These are phyloP conservation scores for Hyla sarda DNA, from an alignment of 2,113 vertebrate species.

Conservation along the genomic window DNA sequence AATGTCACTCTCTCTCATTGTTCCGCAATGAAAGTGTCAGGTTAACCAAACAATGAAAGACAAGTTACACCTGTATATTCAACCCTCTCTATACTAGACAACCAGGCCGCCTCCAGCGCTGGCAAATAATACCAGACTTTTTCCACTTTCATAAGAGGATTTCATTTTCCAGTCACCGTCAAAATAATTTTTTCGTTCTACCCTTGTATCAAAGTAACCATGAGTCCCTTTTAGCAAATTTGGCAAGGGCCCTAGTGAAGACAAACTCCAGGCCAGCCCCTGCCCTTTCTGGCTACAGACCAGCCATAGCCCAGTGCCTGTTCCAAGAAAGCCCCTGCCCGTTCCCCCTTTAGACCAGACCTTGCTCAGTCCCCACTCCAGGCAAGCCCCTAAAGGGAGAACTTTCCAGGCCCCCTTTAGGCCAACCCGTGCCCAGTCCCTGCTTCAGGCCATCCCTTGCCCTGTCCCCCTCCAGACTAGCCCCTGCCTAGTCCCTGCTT, in stretches of 20 bases:
- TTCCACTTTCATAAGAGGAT: neutral
- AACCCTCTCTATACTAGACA: neutral
- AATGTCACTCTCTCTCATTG: neutral
- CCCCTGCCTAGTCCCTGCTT: too few relatives aligned
- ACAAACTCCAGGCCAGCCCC: too few relatives aligned
- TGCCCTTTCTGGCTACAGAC: too few relatives aligned
- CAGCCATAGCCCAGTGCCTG: too few relatives aligned
- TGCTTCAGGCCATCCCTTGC: too few relatives aligned
- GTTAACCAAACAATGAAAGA: conserved; percentile 2
- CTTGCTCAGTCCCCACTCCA: too few relatives aligned
- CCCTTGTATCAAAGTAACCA: neutral
- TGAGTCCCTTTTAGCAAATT: neutral
- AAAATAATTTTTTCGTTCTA: neutral
- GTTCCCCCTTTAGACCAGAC: too few relatives aligned
- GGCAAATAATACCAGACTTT: neutral
- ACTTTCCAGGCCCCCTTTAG: too few relatives aligned
- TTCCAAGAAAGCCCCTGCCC: too few relatives aligned
- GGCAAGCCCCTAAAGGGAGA: too few relatives aligned
- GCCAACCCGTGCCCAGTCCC: too few relatives aligned
- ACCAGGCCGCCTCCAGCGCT: neutral
- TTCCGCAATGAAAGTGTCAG: neutral
- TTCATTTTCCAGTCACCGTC: neutral
- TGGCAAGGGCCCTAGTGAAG: neutral
- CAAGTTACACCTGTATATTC: neutral
- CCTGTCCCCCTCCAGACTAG: too few relatives aligned